Evolutionary conservation across 1,140 invertebrate species (phyloP).

Genomic region (Zeugodacus cucurbitae): DNA sequence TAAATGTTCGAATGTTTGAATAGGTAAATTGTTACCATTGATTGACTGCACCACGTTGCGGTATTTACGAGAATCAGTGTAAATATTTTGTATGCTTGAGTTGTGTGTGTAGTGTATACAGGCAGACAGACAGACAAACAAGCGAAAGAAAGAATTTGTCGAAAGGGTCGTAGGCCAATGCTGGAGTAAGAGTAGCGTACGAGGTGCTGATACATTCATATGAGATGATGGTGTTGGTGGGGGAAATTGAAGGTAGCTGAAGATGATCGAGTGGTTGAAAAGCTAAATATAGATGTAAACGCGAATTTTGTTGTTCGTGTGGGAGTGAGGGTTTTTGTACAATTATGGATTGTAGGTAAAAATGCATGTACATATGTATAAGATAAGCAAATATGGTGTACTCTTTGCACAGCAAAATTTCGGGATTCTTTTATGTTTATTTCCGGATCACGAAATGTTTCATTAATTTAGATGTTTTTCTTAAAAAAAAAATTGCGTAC

Average conservation of each 20-base stretch:
- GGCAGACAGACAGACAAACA: neutral
- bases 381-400: no score
- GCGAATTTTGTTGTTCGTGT: neutral
- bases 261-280: neutral
- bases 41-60: slow-evolving; percentile 27
- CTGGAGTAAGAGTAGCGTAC: neutral
- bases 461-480: no score
- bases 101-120: no score
- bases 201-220: neutral
- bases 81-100: slow-evolving; percentile 20
- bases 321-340: neutral
- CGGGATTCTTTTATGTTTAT: no score
- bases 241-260: neutral
- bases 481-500: no score
- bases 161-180: neutral
- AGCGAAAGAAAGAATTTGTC: neutral
- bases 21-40: slow-evolving; percentile 29
- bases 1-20: neutral
- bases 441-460: no score
- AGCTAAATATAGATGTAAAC: neutral
- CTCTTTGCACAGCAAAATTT: no score
- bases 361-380: neutral
- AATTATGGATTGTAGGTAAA: neutral
- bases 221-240: neutral
- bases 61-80: slow-evolving; percentile 1